Conservation (phyloP, 2,888 invertebrate species). For the Drosophila nr. perissopoda region DNA sequence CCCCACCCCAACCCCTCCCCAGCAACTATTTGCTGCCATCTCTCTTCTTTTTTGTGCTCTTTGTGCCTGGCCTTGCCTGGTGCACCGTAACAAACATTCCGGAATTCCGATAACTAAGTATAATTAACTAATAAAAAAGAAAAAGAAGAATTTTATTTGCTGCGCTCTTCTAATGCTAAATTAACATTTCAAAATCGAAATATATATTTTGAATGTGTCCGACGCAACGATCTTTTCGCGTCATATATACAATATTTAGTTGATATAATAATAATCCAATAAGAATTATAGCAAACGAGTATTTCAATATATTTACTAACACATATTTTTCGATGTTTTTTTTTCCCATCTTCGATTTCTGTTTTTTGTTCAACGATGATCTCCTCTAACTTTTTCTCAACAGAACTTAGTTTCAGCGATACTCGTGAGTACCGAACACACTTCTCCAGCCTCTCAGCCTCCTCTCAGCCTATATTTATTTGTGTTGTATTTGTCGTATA, state of each 20-base stretch:
- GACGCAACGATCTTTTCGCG: neutral
- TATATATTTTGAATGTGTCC: neutral
- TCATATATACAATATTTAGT: neutral
- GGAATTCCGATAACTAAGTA: neutral
- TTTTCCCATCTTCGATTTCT: slow-evolving; percentile 19
- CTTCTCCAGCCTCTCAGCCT: slow-evolving; percentile 34
- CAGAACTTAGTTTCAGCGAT: slow-evolving; percentile 85
- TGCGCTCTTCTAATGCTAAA: neutral
- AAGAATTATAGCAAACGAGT: slow-evolving; percentile 12
- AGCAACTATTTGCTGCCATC: neutral
- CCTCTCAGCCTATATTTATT: slow-evolving; percentile 24
- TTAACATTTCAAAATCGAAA: neutral
- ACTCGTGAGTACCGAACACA: slow-evolving; percentile 82
- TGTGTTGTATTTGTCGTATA: slow-evolving; percentile 14
- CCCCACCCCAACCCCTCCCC: neutral
- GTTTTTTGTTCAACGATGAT: slow-evolving; percentile 29
- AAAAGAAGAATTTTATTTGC: neutral
- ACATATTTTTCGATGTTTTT: slow-evolving; percentile 27
- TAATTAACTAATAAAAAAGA: neutral
- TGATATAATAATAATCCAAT: neutral
- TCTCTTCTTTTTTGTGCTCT: neutral
- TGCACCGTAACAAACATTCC: neutral
- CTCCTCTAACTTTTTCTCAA: slow-evolving; percentile 67
- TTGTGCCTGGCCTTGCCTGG: neutral
- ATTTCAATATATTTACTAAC: slow-evolving; percentile 40